Conservation (phyloP, 2,113 vertebrate species). For the Malurus alboscapulatus region DNA sequence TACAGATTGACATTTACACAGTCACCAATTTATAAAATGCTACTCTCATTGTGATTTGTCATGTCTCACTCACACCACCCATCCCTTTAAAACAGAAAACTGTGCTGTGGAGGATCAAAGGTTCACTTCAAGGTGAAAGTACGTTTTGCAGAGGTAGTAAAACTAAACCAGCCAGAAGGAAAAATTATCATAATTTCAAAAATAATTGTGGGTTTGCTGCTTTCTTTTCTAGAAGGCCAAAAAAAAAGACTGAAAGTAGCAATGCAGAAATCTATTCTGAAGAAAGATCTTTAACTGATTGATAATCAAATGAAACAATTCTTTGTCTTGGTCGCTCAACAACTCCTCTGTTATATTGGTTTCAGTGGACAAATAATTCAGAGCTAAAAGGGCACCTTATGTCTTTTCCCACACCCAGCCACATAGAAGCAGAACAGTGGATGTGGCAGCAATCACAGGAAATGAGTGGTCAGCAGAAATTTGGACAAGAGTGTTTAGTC, state of each 20-base stretch:
- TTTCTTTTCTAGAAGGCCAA: background rate
- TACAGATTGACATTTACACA: conserved; percentile 52
- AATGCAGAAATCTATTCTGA: background rate
- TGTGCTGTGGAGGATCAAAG: background rate
- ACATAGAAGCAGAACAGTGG: background rate
- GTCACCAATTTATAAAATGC: conserved; percentile 34
- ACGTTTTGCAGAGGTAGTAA: background rate
- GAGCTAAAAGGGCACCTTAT: conserved; percentile 9
- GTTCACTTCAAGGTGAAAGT: conserved; percentile 7
- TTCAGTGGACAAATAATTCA: background rate
- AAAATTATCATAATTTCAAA: background rate
- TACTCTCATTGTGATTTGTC: conserved; percentile 28
- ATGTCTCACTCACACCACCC: background rate
- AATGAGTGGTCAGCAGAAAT: conserved; percentile 43
- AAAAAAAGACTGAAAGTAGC: background rate
- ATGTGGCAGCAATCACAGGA: background rate
- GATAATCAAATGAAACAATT: background rate
- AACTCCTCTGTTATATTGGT: background rate
- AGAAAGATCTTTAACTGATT: background rate
- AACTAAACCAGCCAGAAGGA: background rate
- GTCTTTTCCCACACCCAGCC: background rate
- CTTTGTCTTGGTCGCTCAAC: background rate
- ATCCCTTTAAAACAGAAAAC: background rate
- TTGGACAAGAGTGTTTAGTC: background rate
- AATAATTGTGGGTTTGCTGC: background rate